phyloP scores from a whole-genome alignment of 64 coral and sea anemone genomes.

The Cladopsammia gracilis region DNA sequence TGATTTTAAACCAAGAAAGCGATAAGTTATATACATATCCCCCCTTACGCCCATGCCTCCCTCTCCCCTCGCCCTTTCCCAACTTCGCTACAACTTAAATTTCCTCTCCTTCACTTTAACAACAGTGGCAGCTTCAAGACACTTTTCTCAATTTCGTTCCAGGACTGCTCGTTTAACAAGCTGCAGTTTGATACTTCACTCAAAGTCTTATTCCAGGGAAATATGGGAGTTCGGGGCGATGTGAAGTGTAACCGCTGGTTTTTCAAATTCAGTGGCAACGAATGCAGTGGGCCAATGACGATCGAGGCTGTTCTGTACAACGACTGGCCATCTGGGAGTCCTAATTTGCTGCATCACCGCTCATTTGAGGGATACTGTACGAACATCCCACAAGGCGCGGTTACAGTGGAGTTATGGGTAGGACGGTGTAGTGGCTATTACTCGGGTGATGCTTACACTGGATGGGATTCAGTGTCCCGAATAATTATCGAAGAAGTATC shows the following conservation, averaged over 20 bases:
- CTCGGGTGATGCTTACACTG: neutral
- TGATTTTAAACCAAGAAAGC: too few species aligned
- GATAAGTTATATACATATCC: too few species aligned
- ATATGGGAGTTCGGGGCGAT: too few species aligned
- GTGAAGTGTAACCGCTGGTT: neutral
- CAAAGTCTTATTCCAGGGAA: too few species aligned
- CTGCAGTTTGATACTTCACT: too few species aligned
- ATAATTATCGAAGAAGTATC: neutral
- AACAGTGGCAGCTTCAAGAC: too few species aligned
- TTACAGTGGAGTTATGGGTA: neutral
- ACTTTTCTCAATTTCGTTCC: too few species aligned
- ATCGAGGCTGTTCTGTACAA: neutral
- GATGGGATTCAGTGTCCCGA: slow-evolving; percentile 1
- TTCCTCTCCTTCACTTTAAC: too few species aligned
- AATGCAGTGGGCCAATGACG: neutral
- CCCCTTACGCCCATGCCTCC: too few species aligned
- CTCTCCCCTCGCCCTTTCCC: too few species aligned
- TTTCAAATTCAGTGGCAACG: neutral
- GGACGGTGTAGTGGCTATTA: neutral
- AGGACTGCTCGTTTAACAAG: too few species aligned
- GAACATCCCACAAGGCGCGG: neutral
- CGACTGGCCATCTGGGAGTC: neutral
- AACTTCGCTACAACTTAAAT: too few species aligned
- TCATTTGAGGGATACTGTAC: neutral
- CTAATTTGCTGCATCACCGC: neutral